Percentiles rank a stretch among this genome's conserved stretches.
Evolutionary conservation across 1,140 invertebrate species (phyloP).

Genomic region (Hyles vespertilio): DNA sequence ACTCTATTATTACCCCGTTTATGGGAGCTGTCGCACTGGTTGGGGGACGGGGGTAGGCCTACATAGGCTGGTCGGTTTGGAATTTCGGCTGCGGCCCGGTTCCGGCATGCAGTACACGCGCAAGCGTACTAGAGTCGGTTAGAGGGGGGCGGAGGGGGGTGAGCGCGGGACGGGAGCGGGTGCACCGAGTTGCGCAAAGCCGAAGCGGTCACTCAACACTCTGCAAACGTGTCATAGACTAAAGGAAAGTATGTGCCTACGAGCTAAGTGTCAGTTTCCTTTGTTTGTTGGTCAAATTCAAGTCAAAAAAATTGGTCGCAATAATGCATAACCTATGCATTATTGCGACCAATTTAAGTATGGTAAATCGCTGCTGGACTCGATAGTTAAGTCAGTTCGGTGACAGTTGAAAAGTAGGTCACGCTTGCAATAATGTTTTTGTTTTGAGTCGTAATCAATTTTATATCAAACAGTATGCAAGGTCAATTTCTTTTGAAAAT

Average conservation of each 20-base stretch:
- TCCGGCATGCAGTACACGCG: slow-evolving; percentile 68
- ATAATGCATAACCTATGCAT: too few species aligned
- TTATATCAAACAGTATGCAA: too few species aligned
- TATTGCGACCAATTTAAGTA: too few species aligned
- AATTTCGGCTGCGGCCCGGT: slow-evolving; percentile 70
- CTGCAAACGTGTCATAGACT: slow-evolving; percentile 27
- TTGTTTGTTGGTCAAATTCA: background rate
- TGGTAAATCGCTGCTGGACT: too few species aligned
- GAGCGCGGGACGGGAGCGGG: slow-evolving; percentile 32
- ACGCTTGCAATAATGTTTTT: too few species aligned
- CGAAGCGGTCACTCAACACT: slow-evolving; percentile 55
- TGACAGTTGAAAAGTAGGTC: too few species aligned
- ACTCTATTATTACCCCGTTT: slow-evolving; percentile 30
- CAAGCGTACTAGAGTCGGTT: slow-evolving; percentile 46
- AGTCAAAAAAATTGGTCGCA: too few species aligned
- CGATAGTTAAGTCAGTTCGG: too few species aligned
- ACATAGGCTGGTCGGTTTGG: slow-evolving; percentile 34
- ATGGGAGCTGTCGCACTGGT: slow-evolving; percentile 1
- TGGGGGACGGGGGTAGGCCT: slow-evolving; percentile 40
- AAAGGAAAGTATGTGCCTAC: slow-evolving; percentile 11
- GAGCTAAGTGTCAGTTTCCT: background rate
- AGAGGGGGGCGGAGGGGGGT: slow-evolving; percentile 24
- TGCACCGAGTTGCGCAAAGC: slow-evolving; percentile 72
- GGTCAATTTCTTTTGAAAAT: too few species aligned
- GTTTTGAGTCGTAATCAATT: too few species aligned